Conservation (phyloP, 2,113 vertebrate genomes). For the Takifugu flavidus region DNA sequence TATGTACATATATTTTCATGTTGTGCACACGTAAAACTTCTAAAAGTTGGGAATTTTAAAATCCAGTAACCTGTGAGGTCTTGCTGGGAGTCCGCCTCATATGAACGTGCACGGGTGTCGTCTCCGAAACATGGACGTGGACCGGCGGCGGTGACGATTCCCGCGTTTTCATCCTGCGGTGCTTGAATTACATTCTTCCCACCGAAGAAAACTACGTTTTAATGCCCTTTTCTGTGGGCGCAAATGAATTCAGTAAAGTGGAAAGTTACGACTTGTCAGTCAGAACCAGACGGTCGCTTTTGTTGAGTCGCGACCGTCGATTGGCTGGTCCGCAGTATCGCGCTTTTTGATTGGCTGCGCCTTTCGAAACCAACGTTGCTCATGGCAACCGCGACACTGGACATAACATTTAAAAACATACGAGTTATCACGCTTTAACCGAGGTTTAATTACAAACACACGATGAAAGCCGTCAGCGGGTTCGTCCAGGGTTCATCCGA, state of each 20-base stretch:
- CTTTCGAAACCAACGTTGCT: conserved; percentile 41
- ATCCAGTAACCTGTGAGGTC: conserved; percentile 42
- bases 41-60: no score
- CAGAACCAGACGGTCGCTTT: not conserved
- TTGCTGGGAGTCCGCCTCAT: conserved; percentile 84
- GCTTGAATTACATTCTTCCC: not conserved
- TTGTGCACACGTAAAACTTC: no score
- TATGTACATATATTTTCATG: no score
- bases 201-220: no score
- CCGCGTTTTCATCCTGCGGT: conserved; percentile 82
- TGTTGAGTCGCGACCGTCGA: conserved; percentile 14
- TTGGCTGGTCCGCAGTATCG: conserved; percentile 50
- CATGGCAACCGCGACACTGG: conserved; percentile 35
- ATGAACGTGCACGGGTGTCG: conserved; percentile 89
- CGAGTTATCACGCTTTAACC: not conserved
- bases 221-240: conserved; percentile 6
- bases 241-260: not conserved
- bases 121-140: conserved; percentile 91
- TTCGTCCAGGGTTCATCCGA: no score
- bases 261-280: no score
- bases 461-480: no score
- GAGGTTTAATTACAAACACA: no score
- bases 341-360: conserved; percentile 55
- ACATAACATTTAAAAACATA: not conserved
- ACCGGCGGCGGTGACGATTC: conserved; percentile 83